Evolutionary conservation across 2,113 vertebrate species (phyloP).

Genomic region (Silurus glanis): DNA sequence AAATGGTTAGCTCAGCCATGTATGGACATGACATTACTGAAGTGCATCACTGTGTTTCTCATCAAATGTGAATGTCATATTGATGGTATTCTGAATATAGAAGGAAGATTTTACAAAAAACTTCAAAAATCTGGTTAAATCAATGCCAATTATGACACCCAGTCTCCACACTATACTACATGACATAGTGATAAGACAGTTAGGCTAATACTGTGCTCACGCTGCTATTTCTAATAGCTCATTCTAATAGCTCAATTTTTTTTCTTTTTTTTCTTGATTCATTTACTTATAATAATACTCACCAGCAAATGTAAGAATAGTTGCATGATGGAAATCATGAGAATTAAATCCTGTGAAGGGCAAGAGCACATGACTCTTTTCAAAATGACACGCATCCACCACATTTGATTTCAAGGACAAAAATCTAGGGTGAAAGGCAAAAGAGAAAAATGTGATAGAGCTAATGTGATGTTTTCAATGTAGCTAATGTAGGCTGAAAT

Average conservation of each 20-base stretch:
- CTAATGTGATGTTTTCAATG: conserved; percentile 73
- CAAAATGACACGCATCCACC: conserved; percentile 55
- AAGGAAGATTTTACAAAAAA: neutral
- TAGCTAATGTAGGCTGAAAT: conserved; percentile 80
- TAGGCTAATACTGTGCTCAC: neutral
- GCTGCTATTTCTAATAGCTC: neutral
- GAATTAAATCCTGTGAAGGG: conserved; percentile 56
- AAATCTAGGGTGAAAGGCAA: conserved; percentile 22
- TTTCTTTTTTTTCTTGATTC: neutral
- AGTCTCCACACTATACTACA: neutral
- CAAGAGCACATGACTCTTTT: conserved; percentile 33
- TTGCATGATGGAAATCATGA: conserved; percentile 53
- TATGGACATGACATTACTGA: neutral
- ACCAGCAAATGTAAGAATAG: conserved; percentile 19
- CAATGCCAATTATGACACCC: neutral
- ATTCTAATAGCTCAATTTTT: neutral
- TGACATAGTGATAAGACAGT: neutral
- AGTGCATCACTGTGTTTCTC: neutral
- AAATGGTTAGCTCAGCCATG: neutral
- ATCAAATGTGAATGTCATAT: neutral
- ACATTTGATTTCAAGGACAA: conserved; percentile 62
- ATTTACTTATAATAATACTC: neutral
- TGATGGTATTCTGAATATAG: neutral
- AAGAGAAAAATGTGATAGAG: conserved; percentile 59
- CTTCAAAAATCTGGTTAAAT: neutral